phyloP scores from a whole-genome alignment of 2,113 vertebrate species.

The Pelodiscus sinensis region DNA sequence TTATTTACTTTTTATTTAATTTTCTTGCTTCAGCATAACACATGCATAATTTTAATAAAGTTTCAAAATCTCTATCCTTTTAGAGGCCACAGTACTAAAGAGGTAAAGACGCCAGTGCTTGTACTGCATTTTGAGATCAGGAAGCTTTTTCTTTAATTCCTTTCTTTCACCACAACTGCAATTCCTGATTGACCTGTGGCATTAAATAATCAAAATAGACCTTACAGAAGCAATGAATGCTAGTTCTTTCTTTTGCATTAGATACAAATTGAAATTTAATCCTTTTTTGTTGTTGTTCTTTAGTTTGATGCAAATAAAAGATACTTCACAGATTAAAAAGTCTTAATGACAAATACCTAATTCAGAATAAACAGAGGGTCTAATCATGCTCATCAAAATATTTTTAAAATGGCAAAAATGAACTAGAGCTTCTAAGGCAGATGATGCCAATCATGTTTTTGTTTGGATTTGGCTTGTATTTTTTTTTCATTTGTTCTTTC shows the following conservation, averaged over 20 bases:
- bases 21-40: slow-evolving; percentile 39
- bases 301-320: background rate
- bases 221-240: background rate
- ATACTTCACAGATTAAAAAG: background rate
- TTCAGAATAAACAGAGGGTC: background rate
- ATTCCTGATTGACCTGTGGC: background rate
- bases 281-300: background rate
- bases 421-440: slow-evolving; percentile 39
- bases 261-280: slow-evolving; percentile 3
- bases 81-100: background rate
- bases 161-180: background rate
- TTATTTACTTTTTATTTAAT: slow-evolving; percentile 48
- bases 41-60: background rate
- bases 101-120: background rate
- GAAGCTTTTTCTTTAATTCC: background rate
- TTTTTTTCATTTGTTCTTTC: slow-evolving; percentile 53
- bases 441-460: slow-evolving; percentile 9
- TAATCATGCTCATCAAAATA: background rate
- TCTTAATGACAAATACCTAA: background rate
- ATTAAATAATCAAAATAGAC: background rate
- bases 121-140: background rate
- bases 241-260: background rate
- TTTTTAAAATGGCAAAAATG: slow-evolving; percentile 1
- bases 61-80: background rate
- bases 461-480: slow-evolving; percentile 38